Evolutionary conservation across 2,113 vertebrate genomes (phyloP).

Genomic region (Phaetusa simplex): DNA sequence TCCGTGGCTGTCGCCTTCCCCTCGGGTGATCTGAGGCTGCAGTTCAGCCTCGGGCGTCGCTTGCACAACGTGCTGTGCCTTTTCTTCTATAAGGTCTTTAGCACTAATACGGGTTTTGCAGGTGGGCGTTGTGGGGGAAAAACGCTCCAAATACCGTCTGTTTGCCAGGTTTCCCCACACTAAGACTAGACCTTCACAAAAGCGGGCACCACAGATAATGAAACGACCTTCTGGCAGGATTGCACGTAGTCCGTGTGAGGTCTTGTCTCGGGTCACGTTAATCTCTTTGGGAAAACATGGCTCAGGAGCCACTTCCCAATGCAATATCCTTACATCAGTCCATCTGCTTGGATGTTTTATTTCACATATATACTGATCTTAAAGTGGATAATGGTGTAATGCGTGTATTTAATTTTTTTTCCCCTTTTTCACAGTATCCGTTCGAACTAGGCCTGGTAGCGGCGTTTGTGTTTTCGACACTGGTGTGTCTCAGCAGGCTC

Average conservation of each 20-base stretch:
- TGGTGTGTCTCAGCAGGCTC: conserved; percentile 93
- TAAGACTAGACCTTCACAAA: not conserved
- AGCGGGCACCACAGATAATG: rapidly evolving
- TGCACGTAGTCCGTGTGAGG: rapidly evolving
- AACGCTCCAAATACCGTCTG: not conserved
- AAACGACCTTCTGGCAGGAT: not conserved
- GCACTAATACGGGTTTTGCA: not conserved
- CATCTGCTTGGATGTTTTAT: not conserved
- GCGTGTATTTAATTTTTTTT: not conserved
- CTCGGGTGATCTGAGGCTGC: not conserved
- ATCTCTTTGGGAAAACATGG: not conserved
- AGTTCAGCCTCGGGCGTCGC: not conserved
- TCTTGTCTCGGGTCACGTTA: not conserved
- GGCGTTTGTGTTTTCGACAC: conserved; percentile 79
- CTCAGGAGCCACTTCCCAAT: not conserved
- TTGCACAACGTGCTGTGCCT: not conserved
- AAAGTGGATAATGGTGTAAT: not conserved
- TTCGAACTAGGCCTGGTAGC: conserved; percentile 81
- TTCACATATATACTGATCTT: not conserved
- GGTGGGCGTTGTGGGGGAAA: not conserved
- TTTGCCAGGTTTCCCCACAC: not conserved
- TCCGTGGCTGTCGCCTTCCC: not conserved
- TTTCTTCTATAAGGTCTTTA: not conserved
- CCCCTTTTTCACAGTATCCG: conserved; percentile 79
- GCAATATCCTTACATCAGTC: not conserved